Evolutionary conservation across 2,797 vertebrate genomes (phyloP).

Genomic region (Staurois parvus): DNA sequence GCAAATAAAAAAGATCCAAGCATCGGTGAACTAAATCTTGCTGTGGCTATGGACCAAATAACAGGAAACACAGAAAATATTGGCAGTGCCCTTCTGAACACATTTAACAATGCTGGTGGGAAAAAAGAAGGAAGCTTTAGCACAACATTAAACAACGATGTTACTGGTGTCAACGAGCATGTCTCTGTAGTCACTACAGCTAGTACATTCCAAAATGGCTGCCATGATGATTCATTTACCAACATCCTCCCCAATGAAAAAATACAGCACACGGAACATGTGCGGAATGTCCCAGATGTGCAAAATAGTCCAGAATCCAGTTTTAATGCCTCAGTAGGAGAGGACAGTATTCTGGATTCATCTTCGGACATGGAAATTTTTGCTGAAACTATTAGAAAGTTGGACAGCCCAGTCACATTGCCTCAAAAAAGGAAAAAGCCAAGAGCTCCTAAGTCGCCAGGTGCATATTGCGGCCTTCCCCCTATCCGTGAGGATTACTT

Average conservation of each 20-base stretch:
- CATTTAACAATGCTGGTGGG: not conserved
- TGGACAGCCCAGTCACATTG: conserved; percentile 82
- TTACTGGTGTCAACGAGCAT: not conserved
- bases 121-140: not conserved
- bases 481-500: conserved; percentile 92
- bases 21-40: not conserved
- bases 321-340: conserved; percentile 73
- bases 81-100: not conserved
- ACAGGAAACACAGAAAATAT: not conserved
- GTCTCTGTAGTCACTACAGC: not conserved
- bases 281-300: conserved; percentile 64
- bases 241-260: conserved; percentile 1
- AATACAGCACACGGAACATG: conserved; percentile 43
- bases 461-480: conserved; percentile 86
- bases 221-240: not conserved
- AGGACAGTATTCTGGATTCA: conserved; percentile 80
- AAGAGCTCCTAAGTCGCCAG: conserved; percentile 77
- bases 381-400: conserved; percentile 88
- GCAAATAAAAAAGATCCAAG: not conserved
- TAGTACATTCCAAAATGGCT: conserved; percentile 6
- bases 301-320: conserved; percentile 65
- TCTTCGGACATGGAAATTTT: conserved; percentile 86
- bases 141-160: not conserved
- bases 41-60: not conserved
- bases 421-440: conserved; percentile 85